A percentile compares a stretch with the other conserved stretches of the same genome.
These are phyloP conservation scores for Cheilosia impressa DNA, from an alignment of 2,888 invertebrate genomes.

Conservation along the genomic window DNA sequence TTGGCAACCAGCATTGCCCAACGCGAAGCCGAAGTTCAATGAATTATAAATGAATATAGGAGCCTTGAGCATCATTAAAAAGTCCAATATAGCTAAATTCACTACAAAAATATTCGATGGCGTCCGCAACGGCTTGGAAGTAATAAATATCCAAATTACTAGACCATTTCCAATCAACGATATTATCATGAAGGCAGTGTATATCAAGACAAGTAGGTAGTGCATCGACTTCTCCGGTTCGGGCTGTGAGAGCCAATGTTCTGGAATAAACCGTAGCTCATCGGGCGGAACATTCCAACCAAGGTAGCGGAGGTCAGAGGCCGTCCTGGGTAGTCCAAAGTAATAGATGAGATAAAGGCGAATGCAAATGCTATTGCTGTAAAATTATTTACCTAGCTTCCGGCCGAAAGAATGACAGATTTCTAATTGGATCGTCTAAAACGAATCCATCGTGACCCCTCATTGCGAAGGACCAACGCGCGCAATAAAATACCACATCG, in stretches of 20 bases:
- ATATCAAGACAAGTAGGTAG: conserved; percentile 90
- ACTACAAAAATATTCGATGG: conserved; percentile 92
- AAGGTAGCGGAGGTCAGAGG: conserved; percentile 84
- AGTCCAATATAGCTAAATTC: conserved; percentile 91
- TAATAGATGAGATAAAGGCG: neutral
- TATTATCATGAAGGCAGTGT: conserved; percentile 89
- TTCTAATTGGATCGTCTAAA: conserved; percentile 36
- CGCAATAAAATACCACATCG: conserved; percentile 33
- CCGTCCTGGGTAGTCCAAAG: conserved; percentile 21
- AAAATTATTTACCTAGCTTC: conserved; percentile 51
- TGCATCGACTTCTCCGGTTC: conserved; percentile 93
- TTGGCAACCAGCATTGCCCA: conserved; percentile 89
- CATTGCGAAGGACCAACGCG: conserved; percentile 25
- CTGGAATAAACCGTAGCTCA: conserved; percentile 90
- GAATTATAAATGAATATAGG: conserved; percentile 93
- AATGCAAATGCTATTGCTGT: neutral
- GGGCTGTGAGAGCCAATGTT: conserved; percentile 91
- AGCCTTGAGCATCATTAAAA: conserved; percentile 92
- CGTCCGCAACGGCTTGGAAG: conserved; percentile 76
- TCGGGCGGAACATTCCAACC: conserved; percentile 92
- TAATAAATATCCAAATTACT: conserved; percentile 91
- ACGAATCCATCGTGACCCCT: conserved; percentile 8
- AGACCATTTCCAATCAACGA: conserved; percentile 92
- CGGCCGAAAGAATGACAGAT: conserved; percentile 48
- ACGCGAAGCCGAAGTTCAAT: conserved; percentile 88